Conservation (phyloP, 1,140 invertebrate genomes). For the Limonius californicus region DNA sequence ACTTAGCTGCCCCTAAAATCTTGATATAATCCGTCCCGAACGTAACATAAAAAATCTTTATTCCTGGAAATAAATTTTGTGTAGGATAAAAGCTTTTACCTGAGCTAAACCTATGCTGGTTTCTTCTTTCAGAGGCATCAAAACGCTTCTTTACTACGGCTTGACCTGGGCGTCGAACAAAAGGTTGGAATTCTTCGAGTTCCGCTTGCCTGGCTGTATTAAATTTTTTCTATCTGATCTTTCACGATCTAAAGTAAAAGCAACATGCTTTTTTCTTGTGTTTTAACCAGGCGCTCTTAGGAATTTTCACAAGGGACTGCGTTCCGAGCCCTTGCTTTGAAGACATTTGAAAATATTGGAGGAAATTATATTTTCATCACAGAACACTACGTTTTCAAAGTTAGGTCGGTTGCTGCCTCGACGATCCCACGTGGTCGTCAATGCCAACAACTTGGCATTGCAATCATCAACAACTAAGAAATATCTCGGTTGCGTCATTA, state of each 20-base stretch:
- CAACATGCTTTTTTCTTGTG: not conserved
- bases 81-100: not conserved
- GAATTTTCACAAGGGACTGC: constrained; percentile 1
- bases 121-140: not conserved
- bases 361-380: no score
- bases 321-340: no score
- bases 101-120: not conserved
- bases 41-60: no score
- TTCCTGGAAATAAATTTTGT: no score
- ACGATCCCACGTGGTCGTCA: constrained; percentile 15
- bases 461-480: no score
- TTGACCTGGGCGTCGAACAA: constrained; percentile 1
- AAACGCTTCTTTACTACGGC: not conserved
- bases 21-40: no score
- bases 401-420: not conserved
- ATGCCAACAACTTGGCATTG: constrained; percentile 13
- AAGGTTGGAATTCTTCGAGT: not conserved
- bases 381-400: no score
- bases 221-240: not conserved
- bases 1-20: no score
- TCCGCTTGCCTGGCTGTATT: not conserved
- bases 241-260: not conserved
- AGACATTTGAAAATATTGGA: no score
- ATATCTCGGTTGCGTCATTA: no score
- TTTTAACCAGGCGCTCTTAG: not conserved